Percentiles rank a stretch among this genome's conserved stretches.
phyloP scores from a whole-genome alignment of 2,113 vertebrate species.

The Pomatorhinus ruficollis region DNA sequence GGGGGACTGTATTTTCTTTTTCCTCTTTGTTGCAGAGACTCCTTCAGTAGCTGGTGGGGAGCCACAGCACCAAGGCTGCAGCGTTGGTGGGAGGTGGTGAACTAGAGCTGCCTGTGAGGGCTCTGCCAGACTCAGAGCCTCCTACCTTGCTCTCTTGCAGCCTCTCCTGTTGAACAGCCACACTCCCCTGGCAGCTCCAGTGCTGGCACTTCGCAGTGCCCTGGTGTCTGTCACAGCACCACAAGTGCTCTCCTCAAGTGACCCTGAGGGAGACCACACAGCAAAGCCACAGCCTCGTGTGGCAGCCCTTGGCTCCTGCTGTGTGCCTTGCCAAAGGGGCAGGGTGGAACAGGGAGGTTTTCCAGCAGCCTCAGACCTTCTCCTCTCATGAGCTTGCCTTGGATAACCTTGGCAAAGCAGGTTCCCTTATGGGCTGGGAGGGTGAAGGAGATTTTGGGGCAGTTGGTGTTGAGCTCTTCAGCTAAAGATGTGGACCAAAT shows the following conservation, averaged over 20 bases:
- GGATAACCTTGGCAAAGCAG: background rate
- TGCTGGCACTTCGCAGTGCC: accelerated
- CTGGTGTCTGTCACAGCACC: background rate
- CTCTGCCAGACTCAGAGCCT: background rate
- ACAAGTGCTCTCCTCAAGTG: background rate
- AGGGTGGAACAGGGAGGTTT: background rate
- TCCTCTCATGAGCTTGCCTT: background rate
- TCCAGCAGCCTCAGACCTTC: background rate
- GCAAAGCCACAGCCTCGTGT: background rate
- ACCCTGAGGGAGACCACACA: accelerated
- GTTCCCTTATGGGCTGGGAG: background rate
- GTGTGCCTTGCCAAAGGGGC: background rate
- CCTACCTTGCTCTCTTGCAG: background rate
- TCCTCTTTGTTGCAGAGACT: background rate
- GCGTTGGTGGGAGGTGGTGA: background rate
- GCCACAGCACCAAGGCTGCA: background rate
- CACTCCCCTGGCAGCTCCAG: background rate
- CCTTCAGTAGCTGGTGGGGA: background rate
- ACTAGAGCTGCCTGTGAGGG: background rate
- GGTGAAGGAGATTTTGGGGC: background rate
- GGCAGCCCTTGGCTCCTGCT: background rate
- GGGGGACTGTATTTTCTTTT: background rate
- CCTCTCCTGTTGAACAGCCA: background rate
- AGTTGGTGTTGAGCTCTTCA: background rate
- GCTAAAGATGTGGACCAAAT: background rate